Percentiles rank a stretch among this genome's conserved stretches.
phyloP scores from a whole-genome alignment of 2,888 invertebrate species.

The Nomada fabriciana region DNA sequence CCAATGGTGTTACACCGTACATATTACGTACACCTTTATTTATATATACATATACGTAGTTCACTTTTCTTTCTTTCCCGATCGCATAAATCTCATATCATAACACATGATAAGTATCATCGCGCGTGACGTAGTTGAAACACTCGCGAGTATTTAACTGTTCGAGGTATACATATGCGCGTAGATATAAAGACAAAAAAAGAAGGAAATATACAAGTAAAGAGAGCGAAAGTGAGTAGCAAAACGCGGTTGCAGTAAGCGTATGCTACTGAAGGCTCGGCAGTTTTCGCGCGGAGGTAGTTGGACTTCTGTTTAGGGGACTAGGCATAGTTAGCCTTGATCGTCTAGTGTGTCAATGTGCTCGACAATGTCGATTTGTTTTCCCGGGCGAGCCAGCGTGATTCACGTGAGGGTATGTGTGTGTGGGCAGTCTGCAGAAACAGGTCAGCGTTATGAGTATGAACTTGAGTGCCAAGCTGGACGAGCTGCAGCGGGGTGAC shows the following conservation, averaged over 20 bases:
- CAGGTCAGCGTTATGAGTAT: conserved; percentile 99
- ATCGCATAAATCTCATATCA: conserved; percentile 1
- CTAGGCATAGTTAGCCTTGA: conserved; percentile 71
- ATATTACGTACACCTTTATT: background rate
- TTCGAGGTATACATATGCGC: too few species aligned
- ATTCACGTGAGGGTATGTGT: conserved; percentile 71
- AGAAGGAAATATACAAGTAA: conserved; percentile 42
- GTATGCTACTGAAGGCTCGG: conserved; percentile 68
- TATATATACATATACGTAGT: background rate
- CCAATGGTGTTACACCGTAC: background rate
- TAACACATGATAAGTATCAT: conserved; percentile 10
- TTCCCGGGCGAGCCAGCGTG: conserved; percentile 67
- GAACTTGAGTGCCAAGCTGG: conserved; percentile 97
- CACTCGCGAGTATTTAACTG: too few species aligned
- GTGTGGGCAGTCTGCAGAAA: conserved; percentile 93
- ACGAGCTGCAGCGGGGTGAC: conserved; percentile 95
- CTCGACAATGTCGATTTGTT: conserved; percentile 69
- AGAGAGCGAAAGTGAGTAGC: conserved; percentile 53
- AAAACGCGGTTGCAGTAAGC: conserved; percentile 16
- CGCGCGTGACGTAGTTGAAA: conserved; percentile 19
- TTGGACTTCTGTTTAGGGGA: conserved; percentile 67
- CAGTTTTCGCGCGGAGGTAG: conserved; percentile 69
- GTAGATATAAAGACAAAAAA: background rate
- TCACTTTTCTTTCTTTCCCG: too few species aligned
- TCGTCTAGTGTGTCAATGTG: conserved; percentile 73